Evolutionary conservation across 2,888 invertebrate genomes (phyloP).

Genomic region (Parnassius orleans): DNA sequence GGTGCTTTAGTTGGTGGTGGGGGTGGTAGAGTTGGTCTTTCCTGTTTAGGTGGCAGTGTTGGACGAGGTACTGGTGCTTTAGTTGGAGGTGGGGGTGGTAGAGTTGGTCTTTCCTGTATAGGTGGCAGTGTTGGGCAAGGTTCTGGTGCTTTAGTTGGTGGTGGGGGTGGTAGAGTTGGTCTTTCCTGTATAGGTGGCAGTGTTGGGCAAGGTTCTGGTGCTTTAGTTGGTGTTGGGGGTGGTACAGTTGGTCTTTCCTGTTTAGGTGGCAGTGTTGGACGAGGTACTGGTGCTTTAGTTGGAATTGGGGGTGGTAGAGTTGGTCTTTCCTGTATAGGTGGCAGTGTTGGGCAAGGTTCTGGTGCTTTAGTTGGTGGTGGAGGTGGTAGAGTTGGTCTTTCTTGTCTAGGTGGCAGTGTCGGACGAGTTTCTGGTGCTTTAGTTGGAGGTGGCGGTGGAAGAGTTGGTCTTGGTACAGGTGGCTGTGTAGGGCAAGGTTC

Average conservation of each 20-base stretch:
- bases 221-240: neutral
- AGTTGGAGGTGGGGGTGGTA: neutral
- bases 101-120: neutral
- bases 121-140: neutral
- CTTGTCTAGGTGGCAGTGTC: neutral
- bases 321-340: neutral
- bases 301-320: neutral
- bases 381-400: neutral
- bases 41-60: too few relatives aligned
- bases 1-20: neutral
- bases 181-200: slow-evolving; percentile 2
- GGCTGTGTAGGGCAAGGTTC: slow-evolving; percentile 1
- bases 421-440: neutral
- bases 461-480: neutral
- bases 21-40: too few relatives aligned
- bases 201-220: slow-evolving; percentile 8
- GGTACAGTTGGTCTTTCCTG: neutral
- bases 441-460: neutral
- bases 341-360: neutral
- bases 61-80: neutral
- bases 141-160: slow-evolving; percentile 6
- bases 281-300: slow-evolving; percentile 1
- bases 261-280: neutral
- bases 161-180: neutral
- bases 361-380: neutral